Evolutionary conservation across 2,888 invertebrate genomes (phyloP).

Genomic region (Dolichomitus sp.): DNA sequence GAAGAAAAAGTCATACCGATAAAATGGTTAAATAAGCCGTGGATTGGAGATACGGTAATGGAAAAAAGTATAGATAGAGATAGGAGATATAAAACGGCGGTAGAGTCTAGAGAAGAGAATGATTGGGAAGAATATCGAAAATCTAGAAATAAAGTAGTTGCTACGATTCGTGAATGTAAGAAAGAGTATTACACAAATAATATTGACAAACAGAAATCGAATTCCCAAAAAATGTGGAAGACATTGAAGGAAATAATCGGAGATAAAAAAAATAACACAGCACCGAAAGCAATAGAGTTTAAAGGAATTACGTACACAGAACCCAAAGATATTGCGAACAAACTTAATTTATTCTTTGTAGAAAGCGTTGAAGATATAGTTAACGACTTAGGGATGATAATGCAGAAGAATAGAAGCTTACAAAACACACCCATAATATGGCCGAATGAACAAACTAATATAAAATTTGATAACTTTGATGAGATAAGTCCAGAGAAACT

Average conservation of each 20-base stretch:
- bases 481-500: slow-evolving; percentile 23
- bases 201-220: slow-evolving; percentile 33
- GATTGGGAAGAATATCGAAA: no score
- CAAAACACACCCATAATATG: neutral
- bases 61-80: neutral
- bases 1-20: neutral
- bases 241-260: slow-evolving; percentile 38
- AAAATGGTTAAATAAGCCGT: slow-evolving; percentile 10
- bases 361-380: slow-evolving; percentile 12
- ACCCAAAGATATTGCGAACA: neutral
- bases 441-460: neutral
- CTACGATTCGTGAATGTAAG: slow-evolving; percentile 20
- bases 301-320: slow-evolving; percentile 1
- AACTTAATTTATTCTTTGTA: slow-evolving; percentile 10
- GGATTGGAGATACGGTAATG: neutral
- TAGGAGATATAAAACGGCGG: neutral
- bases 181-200: slow-evolving; percentile 38
- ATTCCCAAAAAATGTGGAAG: slow-evolving; percentile 38
- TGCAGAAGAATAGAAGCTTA: neutral
- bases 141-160: slow-evolving; percentile 29
- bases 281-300: slow-evolving; percentile 12
- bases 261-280: neutral
- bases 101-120: no score
- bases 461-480: slow-evolving; percentile 5
- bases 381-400: neutral